These are phyloP conservation scores for Guaruba guarouba DNA, from an alignment of 2,113 vertebrate genomes.

Conservation along the genomic window DNA sequence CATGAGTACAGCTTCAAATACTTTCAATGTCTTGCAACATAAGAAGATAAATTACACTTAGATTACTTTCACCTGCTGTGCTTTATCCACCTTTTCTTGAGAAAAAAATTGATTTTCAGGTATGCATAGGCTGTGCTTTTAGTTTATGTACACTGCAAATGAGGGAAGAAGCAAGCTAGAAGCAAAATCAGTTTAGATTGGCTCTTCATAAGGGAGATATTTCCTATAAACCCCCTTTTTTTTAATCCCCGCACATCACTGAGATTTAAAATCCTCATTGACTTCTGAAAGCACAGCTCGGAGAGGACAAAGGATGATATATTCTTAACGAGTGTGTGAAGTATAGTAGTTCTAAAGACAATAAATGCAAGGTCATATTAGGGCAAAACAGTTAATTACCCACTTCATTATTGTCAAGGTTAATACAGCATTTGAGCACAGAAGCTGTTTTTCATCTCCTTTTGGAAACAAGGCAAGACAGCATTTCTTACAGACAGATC, in stretches of 20 bases:
- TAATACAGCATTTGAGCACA: conserved; percentile 83
- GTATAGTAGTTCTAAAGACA: conserved; percentile 55
- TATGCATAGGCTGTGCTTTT: neutral
- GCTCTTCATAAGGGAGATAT: neutral
- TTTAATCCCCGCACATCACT: neutral
- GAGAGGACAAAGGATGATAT: conserved; percentile 37
- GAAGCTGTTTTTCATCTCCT: conserved; percentile 83
- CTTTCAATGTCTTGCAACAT: neutral
- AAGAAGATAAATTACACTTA: neutral
- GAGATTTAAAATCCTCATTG: conserved; percentile 12
- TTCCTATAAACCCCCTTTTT: neutral
- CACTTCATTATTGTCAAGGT: conserved; percentile 93
- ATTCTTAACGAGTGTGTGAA: conserved; percentile 28
- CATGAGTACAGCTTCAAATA: neutral
- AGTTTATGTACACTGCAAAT: neutral
- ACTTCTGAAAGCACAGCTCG: neutral
- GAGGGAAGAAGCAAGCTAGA: neutral
- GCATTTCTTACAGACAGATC: conserved; percentile 81
- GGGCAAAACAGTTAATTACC: conserved; percentile 90
- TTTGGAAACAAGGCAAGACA: conserved; percentile 78
- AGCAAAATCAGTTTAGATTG: neutral
- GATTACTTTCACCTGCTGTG: neutral
- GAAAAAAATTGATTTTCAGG: neutral
- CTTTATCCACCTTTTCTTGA: neutral
- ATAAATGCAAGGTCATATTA: conserved; percentile 75